These are phyloP conservation scores for Carduelis carduelis DNA, from an alignment of 2,797 vertebrate species.

Conservation along the genomic window DNA sequence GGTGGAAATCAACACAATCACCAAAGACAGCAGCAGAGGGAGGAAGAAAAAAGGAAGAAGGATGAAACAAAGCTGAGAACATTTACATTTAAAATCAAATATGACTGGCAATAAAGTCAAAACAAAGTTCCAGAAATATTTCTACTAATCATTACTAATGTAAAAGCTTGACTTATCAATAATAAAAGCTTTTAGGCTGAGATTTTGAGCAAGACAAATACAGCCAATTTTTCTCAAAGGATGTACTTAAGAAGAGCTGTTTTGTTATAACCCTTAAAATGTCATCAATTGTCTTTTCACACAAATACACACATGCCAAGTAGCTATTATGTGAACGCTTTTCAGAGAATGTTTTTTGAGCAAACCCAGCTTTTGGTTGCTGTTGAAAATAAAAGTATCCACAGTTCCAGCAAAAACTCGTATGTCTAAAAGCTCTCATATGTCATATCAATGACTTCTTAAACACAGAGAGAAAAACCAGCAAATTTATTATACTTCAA, in stretches of 20 bases:
- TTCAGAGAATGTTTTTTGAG: background rate
- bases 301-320: background rate
- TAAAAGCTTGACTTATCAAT: background rate
- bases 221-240: background rate
- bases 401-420: background rate
- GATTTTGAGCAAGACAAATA: background rate
- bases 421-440: background rate
- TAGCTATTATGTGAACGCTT: background rate
- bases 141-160: background rate
- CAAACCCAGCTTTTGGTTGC: background rate
- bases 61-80: background rate
- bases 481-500: background rate
- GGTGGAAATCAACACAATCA: background rate
- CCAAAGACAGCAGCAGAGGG: background rate
- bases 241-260: background rate
- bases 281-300: background rate
- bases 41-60: background rate
- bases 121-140: conserved; percentile 22
- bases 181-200: background rate
- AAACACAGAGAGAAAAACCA: background rate
- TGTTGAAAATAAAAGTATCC: background rate
- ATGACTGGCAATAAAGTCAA: background rate
- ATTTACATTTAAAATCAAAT: background rate
- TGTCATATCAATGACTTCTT: background rate
- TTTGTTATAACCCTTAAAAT: conserved; percentile 1